These are phyloP conservation scores for Coelopa frigida DNA, from an alignment of 1,140 invertebrate genomes.

Conservation along the genomic window DNA sequence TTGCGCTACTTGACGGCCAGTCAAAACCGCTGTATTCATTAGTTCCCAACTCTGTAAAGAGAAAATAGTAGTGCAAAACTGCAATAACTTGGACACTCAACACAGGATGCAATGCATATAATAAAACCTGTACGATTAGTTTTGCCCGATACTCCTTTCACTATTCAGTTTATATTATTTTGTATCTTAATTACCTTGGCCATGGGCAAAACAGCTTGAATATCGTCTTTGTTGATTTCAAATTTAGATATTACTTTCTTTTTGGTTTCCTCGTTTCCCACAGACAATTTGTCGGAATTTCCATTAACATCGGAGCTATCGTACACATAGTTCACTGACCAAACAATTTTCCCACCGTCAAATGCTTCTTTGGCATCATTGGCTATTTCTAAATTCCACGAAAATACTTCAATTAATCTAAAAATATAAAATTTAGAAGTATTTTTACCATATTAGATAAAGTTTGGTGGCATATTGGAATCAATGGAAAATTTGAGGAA, in stretches of 20 bases:
- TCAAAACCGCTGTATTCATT: slow-evolving; percentile 91
- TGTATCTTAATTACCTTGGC: slow-evolving; percentile 76
- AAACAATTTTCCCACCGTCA: slow-evolving; percentile 73
- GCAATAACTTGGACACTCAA: no score
- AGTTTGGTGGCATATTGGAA: no score
- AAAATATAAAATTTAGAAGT: slow-evolving; percentile 4
- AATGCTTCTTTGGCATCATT: slow-evolving; percentile 69
- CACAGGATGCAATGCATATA: no score
- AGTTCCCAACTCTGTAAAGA: slow-evolving; percentile 81
- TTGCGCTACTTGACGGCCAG: slow-evolving; percentile 86
- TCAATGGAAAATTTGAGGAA: no score
- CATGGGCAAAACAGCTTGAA: slow-evolving; percentile 87
- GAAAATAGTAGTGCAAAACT: slow-evolving; percentile 2
- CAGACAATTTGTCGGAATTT: slow-evolving; percentile 46
- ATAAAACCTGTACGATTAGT: no score
- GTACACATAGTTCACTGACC: slow-evolving; percentile 66
- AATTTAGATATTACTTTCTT: slow-evolving; percentile 72
- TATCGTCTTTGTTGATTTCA: slow-evolving; percentile 89
- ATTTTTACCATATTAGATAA: background rate
- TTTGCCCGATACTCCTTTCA: no score
- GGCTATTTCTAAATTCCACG: slow-evolving; percentile 83
- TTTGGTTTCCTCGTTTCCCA: slow-evolving; percentile 53
- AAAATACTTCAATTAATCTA: slow-evolving; percentile 63
- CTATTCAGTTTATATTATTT: no score
- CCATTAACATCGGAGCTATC: slow-evolving; percentile 51